These are phyloP conservation scores for Molothrus ater DNA, from an alignment of 2,797 vertebrate genomes.

Conservation along the genomic window DNA sequence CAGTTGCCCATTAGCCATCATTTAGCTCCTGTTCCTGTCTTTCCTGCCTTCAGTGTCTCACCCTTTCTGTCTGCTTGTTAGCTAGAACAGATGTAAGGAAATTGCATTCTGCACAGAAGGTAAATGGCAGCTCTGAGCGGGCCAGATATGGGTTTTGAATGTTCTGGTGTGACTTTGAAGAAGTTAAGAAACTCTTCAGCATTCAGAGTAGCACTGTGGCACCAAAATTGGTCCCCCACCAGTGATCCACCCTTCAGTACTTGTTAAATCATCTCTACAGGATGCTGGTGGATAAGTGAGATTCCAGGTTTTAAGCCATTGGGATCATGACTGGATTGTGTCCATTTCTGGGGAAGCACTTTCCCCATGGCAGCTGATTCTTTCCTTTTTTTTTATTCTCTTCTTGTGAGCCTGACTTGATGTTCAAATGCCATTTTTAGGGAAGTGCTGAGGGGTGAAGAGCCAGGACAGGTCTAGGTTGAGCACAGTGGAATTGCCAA, in stretches of 20 bases:
- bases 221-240: not conserved
- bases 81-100: slow-evolving; percentile 39
- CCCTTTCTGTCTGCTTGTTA: slow-evolving; percentile 42
- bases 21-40: slow-evolving; percentile 35
- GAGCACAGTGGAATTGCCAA: not conserved
- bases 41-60: slow-evolving; percentile 21
- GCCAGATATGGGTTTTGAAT: not conserved
- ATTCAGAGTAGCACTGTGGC: accelerated
- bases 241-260: not conserved
- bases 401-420: not conserved
- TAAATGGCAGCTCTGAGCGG: not conserved
- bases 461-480: not conserved
- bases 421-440: not conserved
- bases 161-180: not conserved
- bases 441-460: not conserved
- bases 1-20: slow-evolving; percentile 62
- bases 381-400: not conserved
- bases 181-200: not conserved
- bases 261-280: not conserved
- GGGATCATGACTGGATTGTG: not conserved
- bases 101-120: slow-evolving; percentile 21
- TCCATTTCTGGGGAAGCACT: not conserved
- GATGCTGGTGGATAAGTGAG: not conserved
- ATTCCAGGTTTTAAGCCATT: not conserved
- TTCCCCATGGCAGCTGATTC: not conserved